phyloP scores from a whole-genome alignment of 2,113 vertebrate genomes.

The Ranitomeya imitator region DNA sequence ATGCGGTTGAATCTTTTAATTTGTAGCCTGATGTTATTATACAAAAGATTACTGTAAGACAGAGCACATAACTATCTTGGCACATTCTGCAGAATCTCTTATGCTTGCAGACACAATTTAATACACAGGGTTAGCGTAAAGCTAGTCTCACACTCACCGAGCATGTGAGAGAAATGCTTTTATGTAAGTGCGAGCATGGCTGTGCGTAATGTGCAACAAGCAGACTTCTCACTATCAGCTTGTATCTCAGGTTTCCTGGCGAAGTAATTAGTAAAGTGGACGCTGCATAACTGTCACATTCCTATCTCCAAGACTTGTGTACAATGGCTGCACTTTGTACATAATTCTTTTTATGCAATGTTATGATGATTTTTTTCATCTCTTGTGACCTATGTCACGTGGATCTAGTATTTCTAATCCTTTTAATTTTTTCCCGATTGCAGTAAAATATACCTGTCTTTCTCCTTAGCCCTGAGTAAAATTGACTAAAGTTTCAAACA shows the following conservation, averaged over 20 bases:
- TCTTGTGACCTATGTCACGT: slow-evolving; percentile 24
- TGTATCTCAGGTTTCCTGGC: slow-evolving; percentile 37
- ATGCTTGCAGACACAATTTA: background rate
- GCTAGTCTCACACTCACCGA: background rate
- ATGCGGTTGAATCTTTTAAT: background rate
- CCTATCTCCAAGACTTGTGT: background rate
- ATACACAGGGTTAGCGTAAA: slow-evolving; percentile 17
- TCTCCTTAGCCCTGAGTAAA: background rate
- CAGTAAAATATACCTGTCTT: background rate
- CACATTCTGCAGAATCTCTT: background rate
- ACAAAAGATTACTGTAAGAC: background rate
- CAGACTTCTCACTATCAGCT: background rate
- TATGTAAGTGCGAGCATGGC: slow-evolving; percentile 28
- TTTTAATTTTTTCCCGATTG: background rate
- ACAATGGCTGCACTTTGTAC: background rate
- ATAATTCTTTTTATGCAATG: slow-evolving; percentile 9
- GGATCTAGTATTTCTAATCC: background rate
- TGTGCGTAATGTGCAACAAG: background rate
- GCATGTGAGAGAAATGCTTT: slow-evolving; percentile 10
- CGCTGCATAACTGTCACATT: background rate
- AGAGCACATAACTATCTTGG: slow-evolving; percentile 8
- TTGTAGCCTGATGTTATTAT: background rate
- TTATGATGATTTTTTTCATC: background rate
- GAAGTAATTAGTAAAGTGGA: slow-evolving; percentile 32
- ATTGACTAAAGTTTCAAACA: background rate